Percentiles rank a stretch among this genome's conserved stretches.
phyloP scores from a whole-genome alignment of 2,888 invertebrate genomes.

The Coleophora flavipennella region DNA sequence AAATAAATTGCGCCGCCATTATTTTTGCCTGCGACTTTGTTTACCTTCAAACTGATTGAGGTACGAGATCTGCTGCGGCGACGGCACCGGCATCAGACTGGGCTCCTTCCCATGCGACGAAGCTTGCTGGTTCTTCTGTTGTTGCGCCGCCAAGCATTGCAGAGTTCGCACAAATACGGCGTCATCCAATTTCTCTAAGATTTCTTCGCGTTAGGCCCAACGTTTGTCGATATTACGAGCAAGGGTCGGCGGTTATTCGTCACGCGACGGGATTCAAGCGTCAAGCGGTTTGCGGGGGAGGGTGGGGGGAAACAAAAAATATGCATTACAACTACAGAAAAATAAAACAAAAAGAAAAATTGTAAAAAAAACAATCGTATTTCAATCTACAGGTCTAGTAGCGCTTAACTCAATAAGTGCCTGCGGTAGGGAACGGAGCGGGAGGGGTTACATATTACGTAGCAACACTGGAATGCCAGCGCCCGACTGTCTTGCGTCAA shows the following conservation, averaged over 20 bases:
- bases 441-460: no score
- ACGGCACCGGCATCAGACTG: conserved; percentile 95
- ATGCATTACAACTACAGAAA: conserved; percentile 73
- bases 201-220: conserved; percentile 53
- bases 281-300: conserved; percentile 65
- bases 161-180: conserved; percentile 70
- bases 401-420: no score
- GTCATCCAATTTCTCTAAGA: conserved; percentile 67
- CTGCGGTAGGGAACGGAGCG: no score
- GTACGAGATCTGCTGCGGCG: conserved; percentile 96
- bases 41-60: conserved; percentile 93
- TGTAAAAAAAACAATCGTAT: conserved; percentile 5
- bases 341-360: conserved; percentile 32
- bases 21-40: conserved; percentile 28
- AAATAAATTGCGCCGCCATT: no score
- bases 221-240: conserved; percentile 23
- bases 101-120: conserved; percentile 79
- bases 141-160: conserved; percentile 68
- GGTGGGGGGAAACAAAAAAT: conserved; percentile 66
- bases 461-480: no score
- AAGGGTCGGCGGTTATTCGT: conserved; percentile 39
- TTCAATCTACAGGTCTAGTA: no score
- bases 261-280: conserved; percentile 68
- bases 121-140: conserved; percentile 64
- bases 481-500: no score